Base-by-base conservation (phyloP, 1,140 invertebrate genomes). In the Megalopta genalis region DNA sequence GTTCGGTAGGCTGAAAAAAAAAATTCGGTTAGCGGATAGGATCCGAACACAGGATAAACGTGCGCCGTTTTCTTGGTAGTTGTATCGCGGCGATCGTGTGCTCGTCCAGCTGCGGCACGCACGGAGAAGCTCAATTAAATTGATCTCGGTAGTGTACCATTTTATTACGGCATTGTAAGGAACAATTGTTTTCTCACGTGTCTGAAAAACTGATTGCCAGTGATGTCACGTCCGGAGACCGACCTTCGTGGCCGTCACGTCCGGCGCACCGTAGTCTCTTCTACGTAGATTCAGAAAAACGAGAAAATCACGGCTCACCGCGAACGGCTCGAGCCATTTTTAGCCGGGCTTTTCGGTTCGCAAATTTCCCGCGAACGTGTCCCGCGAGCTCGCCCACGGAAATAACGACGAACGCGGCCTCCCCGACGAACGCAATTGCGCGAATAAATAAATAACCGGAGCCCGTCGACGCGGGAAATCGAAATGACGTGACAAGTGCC, bases 121-220 rank as follows among this genome's bases (percentile, higher is more conserved):
- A 63, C 60, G 60, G 60, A 63, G 60, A 63, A 69, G 52, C 64
- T 81, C 68, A 77, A 84, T 70, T 71, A 42, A 73, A 82, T 67
- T 76, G 74, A 78, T 85, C 70, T 73, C 57, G 46, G 49, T 39
- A 71, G 27, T 46, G 74, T 67, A 73, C 52, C 49, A 77, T 81
- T 81, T 77, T 81, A 81, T 84, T 71, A 73, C 69, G 82, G 60
- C 70, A 82, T 82, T 84, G 74, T 71, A 75, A 78, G 74, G 77
- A 82, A 74, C 72, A 85, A 77, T 74, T 70, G 82, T 80, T 81
- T 85, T 84, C 83, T 85, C 74, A 81, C 80, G 84, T 82, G 70
- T 76, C 82, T 85, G 80, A 82, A 85, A 85, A 82, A 84, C 66
- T 77, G 84, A 85, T 85, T 85, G 74, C 57, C 60, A 74, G 59